These are phyloP conservation scores for Axea sp. DNA, from an alignment of 2,888 invertebrate species.

Conservation along the genomic window DNA sequence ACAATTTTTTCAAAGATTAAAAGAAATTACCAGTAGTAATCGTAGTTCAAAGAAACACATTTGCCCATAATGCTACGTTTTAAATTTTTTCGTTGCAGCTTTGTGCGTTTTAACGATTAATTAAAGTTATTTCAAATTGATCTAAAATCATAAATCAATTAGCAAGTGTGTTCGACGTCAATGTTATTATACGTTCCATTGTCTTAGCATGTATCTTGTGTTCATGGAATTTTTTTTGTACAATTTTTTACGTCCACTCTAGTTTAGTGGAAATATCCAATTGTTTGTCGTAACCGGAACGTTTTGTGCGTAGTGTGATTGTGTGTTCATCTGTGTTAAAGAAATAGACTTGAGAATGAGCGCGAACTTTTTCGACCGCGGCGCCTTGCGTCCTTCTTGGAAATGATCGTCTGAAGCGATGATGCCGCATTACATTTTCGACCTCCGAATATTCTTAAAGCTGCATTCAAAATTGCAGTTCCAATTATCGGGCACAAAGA, in stretches of 20 bases:
- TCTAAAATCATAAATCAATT: no score
- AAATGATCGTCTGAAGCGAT: constrained; percentile 56
- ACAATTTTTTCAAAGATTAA: no score
- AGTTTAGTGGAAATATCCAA: constrained; percentile 63
- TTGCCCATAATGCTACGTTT: no score
- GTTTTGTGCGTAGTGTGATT: constrained; percentile 21
- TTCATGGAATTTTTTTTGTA: constrained; percentile 56
- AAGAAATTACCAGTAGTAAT: no score
- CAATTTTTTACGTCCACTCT: constrained; percentile 60
- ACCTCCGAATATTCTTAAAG: constrained; percentile 64
- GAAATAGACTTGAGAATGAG: constrained; percentile 60
- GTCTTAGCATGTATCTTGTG: constrained; percentile 53
- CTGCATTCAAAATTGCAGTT: constrained; percentile 55
- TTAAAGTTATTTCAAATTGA: no score
- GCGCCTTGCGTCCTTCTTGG: constrained; percentile 62
- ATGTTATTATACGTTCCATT: constrained; percentile 24
- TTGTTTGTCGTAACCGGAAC: constrained; percentile 60
- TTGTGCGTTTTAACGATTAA: no score
- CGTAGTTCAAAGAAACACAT: no score
- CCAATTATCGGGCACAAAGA: constrained; percentile 35
- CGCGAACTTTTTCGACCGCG: constrained; percentile 62
- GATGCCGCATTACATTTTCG: constrained; percentile 68
- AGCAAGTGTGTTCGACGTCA: constrained; percentile 20
- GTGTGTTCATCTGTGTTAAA: constrained; percentile 45
- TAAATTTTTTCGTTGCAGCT: no score